phyloP scores from a whole-genome alignment of 2,113 vertebrate genomes.

The Loxodonta africana region DNA sequence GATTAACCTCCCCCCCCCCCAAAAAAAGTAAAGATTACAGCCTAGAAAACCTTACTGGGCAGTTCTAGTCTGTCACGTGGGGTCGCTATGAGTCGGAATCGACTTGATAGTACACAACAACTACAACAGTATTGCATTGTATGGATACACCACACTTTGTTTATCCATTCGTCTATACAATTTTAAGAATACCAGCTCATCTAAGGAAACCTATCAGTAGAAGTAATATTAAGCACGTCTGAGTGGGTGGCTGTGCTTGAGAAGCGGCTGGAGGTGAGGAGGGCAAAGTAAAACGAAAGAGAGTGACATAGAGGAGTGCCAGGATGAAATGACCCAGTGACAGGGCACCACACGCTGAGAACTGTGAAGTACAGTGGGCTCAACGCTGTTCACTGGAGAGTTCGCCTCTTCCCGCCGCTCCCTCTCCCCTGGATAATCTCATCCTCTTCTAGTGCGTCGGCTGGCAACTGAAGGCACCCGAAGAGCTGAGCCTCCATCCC shows the following conservation, averaged over 20 bases:
- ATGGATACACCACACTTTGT: no score
- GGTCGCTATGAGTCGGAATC: no score
- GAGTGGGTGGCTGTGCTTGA: neutral
- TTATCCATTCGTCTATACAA: no score
- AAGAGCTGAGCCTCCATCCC: neutral
- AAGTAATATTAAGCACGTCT: neutral
- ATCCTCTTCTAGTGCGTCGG: neutral
- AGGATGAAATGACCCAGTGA: fast-evolving
- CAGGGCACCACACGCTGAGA: fast-evolving
- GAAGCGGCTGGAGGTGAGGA: neutral
- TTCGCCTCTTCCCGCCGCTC: neutral
- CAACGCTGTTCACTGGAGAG: fast-evolving
- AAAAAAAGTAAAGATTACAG: no score
- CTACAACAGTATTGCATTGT: no score
- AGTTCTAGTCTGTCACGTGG: no score
- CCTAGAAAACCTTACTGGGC: no score
- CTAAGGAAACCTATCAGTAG: neutral
- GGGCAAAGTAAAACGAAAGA: neutral
- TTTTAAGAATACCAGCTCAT: no score
- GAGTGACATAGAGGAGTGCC: no score
- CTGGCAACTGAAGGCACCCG: no score
- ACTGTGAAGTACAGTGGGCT: fast-evolving
- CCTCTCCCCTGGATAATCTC: neutral
- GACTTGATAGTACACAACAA: no score
- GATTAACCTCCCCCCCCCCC: no score